phyloP scores from a whole-genome alignment of 2,888 invertebrate genomes.

The Pammene fasciana region DNA sequence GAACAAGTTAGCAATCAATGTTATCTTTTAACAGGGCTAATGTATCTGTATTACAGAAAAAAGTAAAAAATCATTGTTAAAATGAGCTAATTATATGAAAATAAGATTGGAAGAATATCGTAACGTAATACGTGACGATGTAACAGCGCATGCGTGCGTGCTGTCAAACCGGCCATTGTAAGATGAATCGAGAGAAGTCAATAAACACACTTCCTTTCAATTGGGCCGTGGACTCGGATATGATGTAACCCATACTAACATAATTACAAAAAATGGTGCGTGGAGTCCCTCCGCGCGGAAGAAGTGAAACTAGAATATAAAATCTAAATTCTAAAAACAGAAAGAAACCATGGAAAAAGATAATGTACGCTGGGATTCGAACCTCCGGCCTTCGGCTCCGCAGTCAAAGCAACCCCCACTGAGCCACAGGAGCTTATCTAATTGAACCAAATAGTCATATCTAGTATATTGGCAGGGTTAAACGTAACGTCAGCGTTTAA shows the following conservation, averaged over 20 bases:
- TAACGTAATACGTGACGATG: not conserved
- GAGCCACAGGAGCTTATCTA: too few relatives aligned
- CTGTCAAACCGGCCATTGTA: slow-evolving; percentile 31
- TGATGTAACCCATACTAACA: not conserved
- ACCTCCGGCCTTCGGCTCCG: too few relatives aligned
- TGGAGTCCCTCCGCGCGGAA: too few relatives aligned
- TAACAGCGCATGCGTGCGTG: slow-evolving; percentile 9
- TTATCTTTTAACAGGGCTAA: not conserved
- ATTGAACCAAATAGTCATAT: too few relatives aligned
- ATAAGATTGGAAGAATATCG: not conserved
- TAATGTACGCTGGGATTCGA: too few relatives aligned
- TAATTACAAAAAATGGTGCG: too few relatives aligned
- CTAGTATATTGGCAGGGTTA: too few relatives aligned
- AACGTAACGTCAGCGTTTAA: too few relatives aligned
- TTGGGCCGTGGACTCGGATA: not conserved
- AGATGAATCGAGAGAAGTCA: slow-evolving; percentile 22
- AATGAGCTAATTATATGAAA: not conserved
- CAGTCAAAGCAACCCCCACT: too few relatives aligned
- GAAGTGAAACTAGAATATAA: too few relatives aligned
- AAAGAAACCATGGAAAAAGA: too few relatives aligned
- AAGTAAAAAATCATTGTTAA: not conserved
- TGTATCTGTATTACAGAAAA: not conserved
- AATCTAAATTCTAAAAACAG: too few relatives aligned
- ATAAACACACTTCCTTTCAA: slow-evolving; percentile 20
- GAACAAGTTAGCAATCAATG: not conserved